These are phyloP conservation scores for Ahaetulla prasina DNA, from an alignment of 2,113 vertebrate species.

Conservation along the genomic window DNA sequence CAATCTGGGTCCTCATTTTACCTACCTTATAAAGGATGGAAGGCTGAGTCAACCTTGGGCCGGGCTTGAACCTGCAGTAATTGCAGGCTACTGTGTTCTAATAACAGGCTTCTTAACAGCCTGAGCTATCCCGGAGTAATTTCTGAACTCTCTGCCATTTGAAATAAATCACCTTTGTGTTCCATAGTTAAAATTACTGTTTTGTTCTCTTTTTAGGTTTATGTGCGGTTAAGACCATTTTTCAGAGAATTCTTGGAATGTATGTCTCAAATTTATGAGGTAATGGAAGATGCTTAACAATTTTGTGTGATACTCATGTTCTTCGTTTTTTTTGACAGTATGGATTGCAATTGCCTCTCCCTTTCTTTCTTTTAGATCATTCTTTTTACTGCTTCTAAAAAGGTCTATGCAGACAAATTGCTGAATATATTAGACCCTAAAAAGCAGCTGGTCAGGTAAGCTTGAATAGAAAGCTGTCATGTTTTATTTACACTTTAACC, in stretches of 20 bases:
- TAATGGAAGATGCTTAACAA: slow-evolving; percentile 42
- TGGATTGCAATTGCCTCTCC: slow-evolving; percentile 47
- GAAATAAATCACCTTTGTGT: background rate
- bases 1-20: too few species aligned
- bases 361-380: slow-evolving; percentile 83
- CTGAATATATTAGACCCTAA: slow-evolving; percentile 98
- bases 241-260: slow-evolving; percentile 98
- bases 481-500: slow-evolving; percentile 18
- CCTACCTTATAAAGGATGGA: too few species aligned
- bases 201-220: slow-evolving; percentile 78
- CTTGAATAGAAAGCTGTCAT: slow-evolving; percentile 23
- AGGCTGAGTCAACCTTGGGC: too few species aligned
- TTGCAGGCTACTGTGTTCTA: too few species aligned
- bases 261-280: slow-evolving; percentile 99
- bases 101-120: too few species aligned
- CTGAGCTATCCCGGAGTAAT: too few species aligned
- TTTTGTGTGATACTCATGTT: background rate
- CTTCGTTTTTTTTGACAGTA: background rate
- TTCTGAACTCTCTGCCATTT: background rate
- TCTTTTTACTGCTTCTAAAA: slow-evolving; percentile 99
- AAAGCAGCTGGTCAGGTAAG: slow-evolving; percentile 96
- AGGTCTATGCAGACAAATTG: slow-evolving; percentile 98
- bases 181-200: background rate
- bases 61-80: too few species aligned
- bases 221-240: slow-evolving; percentile 94